phyloP scores from a whole-genome alignment of 2,888 invertebrate species.

The Ormyrus rosae region DNA sequence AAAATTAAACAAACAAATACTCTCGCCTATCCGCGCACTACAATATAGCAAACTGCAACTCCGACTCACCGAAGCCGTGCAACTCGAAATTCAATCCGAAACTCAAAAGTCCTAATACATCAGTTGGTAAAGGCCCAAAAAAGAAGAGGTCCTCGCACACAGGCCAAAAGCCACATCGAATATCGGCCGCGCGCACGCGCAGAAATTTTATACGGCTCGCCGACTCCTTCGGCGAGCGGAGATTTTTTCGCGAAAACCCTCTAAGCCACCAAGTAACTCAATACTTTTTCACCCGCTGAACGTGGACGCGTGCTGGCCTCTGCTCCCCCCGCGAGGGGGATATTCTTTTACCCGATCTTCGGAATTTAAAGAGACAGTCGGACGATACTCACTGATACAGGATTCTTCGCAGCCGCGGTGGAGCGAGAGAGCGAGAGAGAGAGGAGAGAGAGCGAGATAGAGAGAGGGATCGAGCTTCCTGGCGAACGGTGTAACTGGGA shows the following conservation, averaged over 20 bases:
- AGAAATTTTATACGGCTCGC: constrained; percentile 36
- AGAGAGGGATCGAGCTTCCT: constrained; percentile 55
- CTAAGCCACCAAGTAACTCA: constrained; percentile 35
- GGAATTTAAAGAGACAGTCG: constrained; percentile 44
- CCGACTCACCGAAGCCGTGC: too few species aligned
- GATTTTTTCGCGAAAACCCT: constrained; percentile 11
- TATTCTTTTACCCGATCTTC: constrained; percentile 48
- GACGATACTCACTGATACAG: constrained; percentile 54
- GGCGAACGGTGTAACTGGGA: constrained; percentile 67
- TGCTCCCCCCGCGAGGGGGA: neutral
- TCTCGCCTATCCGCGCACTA: too few species aligned
- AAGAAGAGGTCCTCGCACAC: too few species aligned
- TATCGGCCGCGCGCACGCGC: neutral
- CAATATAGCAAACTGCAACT: too few species aligned
- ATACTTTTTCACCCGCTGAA: constrained; percentile 34
- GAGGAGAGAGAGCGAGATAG: constrained; percentile 7
- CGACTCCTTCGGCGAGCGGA: constrained; percentile 6
- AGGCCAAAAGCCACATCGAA: neutral
- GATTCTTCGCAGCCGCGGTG: constrained; percentile 6
- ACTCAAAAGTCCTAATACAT: too few species aligned
- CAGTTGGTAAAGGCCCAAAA: too few species aligned
- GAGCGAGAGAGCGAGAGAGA: constrained; percentile 7
- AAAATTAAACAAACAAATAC: too few species aligned
- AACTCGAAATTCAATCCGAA: too few species aligned
- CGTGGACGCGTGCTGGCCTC: neutral